These are phyloP conservation scores for Sesia bembeciformis DNA, from an alignment of 2,888 invertebrate genomes.

Conservation along the genomic window DNA sequence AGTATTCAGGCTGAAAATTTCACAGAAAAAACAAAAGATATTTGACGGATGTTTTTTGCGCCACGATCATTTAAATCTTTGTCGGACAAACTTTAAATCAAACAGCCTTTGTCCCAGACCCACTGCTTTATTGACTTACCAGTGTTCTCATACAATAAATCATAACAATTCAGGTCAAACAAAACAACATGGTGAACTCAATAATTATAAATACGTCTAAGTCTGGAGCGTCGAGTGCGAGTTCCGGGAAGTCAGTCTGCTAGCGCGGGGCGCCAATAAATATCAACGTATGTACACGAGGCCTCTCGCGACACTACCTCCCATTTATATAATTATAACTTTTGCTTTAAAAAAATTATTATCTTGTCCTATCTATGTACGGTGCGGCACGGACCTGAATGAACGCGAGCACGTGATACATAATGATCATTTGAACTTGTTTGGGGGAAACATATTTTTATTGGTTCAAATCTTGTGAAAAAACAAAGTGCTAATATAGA, in stretches of 20 bases:
- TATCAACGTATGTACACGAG: constrained; percentile 70
- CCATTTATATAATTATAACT: constrained; percentile 55
- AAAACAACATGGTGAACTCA: constrained; percentile 67
- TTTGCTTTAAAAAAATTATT: constrained; percentile 65
- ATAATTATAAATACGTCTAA: constrained; percentile 61
- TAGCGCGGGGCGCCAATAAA: constrained; percentile 63
- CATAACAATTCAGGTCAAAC: constrained; percentile 73
- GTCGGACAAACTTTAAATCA: constrained; percentile 34
- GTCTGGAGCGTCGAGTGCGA: constrained; percentile 51
- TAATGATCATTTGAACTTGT: too few relatives aligned
- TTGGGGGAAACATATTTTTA: too few relatives aligned
- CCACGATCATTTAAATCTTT: too few relatives aligned
- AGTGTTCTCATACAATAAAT: constrained; percentile 73
- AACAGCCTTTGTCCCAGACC: constrained; percentile 70
- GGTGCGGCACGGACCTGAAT: constrained; percentile 12
- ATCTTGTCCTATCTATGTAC: constrained; percentile 71
- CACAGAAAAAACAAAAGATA: too few relatives aligned
- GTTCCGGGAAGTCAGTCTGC: constrained; percentile 43
- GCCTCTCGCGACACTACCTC: constrained; percentile 44
- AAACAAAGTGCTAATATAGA: too few relatives aligned
- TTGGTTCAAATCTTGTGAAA: too few relatives aligned
- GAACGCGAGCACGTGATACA: background rate
- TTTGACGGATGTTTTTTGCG: too few relatives aligned
- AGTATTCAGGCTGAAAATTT: too few relatives aligned
- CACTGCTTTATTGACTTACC: constrained; percentile 75